phyloP scores from a whole-genome alignment of 2,797 vertebrate genomes.

The Dallia pectoralis region DNA sequence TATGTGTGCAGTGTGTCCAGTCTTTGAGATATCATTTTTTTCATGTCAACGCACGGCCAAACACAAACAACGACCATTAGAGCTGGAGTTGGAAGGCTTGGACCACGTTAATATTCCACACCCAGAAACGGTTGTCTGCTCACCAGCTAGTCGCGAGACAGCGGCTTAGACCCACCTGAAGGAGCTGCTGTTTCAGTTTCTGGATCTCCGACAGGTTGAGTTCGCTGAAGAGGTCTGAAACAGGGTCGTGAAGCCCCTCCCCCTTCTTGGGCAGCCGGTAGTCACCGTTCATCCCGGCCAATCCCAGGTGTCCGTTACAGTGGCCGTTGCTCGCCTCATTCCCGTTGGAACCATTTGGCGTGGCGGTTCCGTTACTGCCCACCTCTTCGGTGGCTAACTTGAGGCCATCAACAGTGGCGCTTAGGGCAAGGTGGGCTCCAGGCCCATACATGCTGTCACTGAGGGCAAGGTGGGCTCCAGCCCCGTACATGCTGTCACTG shows the following conservation, averaged over 20 bases:
- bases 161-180: constrained; percentile 81
- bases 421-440: constrained; percentile 85
- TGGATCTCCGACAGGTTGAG: constrained; percentile 98
- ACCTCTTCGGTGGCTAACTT: constrained; percentile 87
- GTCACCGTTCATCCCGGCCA: constrained; percentile 85
- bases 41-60: neutral
- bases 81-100: neutral
- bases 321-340: constrained; percentile 82
- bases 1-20: no score
- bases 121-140: neutral
- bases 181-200: constrained; percentile 95
- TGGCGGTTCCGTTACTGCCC: constrained; percentile 45
- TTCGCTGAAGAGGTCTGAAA: constrained; percentile 97
- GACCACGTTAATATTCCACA: neutral
- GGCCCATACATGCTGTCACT: constrained; percentile 85
- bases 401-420: constrained; percentile 88
- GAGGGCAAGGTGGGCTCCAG: constrained; percentile 84
- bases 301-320: constrained; percentile 83
- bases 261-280: constrained; percentile 82
- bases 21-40: neutral
- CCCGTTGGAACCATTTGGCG: constrained; percentile 59
- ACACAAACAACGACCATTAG: neutral
- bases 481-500: constrained; percentile 85
- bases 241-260: constrained; percentile 81
- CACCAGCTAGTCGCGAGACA: neutral